Evolutionary conservation across 2,797 vertebrate genomes (phyloP).

Genomic region (Sus cebifrons): DNA sequence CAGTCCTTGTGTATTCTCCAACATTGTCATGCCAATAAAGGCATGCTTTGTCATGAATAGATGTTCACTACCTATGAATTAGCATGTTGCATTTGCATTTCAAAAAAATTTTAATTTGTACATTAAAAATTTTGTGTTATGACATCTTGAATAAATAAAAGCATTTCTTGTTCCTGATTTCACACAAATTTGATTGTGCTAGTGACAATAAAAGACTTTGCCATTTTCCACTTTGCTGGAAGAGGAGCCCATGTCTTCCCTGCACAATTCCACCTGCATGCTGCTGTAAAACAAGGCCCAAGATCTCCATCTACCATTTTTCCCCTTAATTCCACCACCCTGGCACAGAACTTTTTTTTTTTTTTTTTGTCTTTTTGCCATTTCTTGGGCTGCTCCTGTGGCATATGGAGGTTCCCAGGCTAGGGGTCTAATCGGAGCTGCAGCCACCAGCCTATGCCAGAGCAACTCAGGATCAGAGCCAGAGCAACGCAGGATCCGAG

Average conservation of each 20-base stretch:
- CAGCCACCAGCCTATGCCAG: too few relatives aligned
- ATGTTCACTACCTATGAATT: background rate
- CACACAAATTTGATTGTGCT: background rate
- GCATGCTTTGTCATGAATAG: background rate
- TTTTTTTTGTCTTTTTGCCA: too few relatives aligned
- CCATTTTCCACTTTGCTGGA: background rate
- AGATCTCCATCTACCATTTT: background rate
- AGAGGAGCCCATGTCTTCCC: background rate
- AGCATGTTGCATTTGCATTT: background rate
- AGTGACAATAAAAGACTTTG: background rate
- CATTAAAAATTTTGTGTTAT: background rate
- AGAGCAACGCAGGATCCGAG: too few relatives aligned
- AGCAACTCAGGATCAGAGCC: too few relatives aligned
- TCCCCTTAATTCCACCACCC: background rate
- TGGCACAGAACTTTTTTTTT: slow-evolving; percentile 44
- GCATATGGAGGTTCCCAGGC: too few relatives aligned
- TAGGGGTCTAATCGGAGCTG: too few relatives aligned
- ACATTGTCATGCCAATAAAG: background rate
- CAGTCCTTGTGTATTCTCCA: background rate
- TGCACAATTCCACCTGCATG: background rate
- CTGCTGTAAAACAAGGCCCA: background rate
- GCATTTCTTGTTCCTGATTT: background rate
- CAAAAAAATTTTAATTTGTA: background rate
- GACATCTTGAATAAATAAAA: background rate
- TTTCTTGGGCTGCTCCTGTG: too few relatives aligned